phyloP scores from a whole-genome alignment of 1,140 invertebrate species.

The Diachasma alloeum region DNA sequence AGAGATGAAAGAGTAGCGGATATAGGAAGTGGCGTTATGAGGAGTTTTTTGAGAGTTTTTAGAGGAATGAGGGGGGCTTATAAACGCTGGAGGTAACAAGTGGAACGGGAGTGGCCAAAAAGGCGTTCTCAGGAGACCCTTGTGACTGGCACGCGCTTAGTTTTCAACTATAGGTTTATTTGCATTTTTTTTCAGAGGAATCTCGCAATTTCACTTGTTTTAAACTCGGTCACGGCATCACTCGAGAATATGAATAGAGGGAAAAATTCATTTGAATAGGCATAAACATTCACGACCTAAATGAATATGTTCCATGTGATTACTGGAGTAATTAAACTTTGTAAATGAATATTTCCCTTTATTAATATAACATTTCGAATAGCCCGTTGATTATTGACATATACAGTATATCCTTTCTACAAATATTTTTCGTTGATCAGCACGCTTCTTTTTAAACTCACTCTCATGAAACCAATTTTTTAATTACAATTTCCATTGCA shows the following conservation, averaged over 20 bases:
- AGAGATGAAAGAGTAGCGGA: constrained; percentile 3
- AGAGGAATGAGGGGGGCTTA: neutral
- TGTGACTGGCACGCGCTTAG: neutral
- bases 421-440: neutral
- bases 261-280: too few species aligned
- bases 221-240: neutral
- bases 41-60: neutral
- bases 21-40: neutral
- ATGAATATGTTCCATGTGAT: too few species aligned
- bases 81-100: neutral
- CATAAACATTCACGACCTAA: too few species aligned
- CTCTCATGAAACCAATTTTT: neutral
- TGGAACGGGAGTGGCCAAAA: neutral
- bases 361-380: too few species aligned
- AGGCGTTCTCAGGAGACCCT: neutral
- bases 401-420: neutral
- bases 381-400: neutral
- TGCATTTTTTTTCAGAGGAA: neutral
- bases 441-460: neutral
- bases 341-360: too few species aligned
- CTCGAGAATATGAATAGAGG: neutral
- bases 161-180: neutral
- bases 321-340: too few species aligned
- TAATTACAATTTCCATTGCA: neutral
- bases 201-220: neutral